Evolutionary conservation across 2,113 vertebrate species (phyloP).

Genomic region (Crypturellus undulatus): DNA sequence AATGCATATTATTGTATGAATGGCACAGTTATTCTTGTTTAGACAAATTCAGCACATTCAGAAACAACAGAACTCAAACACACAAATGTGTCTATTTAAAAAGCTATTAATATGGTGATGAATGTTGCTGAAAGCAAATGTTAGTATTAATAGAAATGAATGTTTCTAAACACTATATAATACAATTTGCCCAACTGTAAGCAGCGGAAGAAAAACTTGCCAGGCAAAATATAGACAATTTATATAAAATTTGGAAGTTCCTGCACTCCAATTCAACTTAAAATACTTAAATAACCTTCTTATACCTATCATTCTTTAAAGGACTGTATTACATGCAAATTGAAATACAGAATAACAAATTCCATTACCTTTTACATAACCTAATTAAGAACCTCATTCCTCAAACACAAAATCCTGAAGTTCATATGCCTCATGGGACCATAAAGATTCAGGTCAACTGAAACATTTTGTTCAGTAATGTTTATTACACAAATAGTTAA

Average conservation of each 20-base stretch:
- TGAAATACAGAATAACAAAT: background rate
- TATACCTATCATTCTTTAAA: background rate
- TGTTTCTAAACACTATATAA: background rate
- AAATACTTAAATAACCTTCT: constrained; percentile 8
- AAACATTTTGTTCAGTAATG: background rate
- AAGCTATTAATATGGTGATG: background rate
- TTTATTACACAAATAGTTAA: background rate
- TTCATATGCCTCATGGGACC: background rate
- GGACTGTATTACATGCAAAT: background rate
- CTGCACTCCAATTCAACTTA: background rate
- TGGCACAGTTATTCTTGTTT: background rate
- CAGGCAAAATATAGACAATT: background rate
- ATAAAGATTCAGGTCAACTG: background rate
- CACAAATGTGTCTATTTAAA: background rate
- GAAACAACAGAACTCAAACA: constrained; percentile 2
- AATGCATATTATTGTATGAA: background rate
- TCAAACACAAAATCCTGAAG: background rate
- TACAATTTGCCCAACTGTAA: background rate
- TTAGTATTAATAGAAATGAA: background rate
- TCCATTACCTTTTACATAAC: constrained; percentile 1
- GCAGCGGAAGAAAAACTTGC: background rate
- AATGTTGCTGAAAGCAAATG: background rate
- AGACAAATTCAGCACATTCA: background rate
- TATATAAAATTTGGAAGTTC: background rate
- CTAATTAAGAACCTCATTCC: background rate